Conservation (phyloP, 2,888 invertebrate species). For the Lochmaea capreae region DNA sequence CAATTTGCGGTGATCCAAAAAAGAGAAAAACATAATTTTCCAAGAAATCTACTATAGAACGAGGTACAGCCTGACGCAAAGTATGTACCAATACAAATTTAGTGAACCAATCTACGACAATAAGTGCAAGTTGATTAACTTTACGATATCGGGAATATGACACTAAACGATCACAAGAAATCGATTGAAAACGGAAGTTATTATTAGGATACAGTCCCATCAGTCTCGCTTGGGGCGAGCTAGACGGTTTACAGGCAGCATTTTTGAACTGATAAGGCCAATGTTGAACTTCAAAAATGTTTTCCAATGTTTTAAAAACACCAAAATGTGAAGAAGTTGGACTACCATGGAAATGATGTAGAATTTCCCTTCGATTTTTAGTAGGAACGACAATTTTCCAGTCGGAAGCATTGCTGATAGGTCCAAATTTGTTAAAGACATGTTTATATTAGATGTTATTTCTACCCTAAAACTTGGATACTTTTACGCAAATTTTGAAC, state of each 20-base stretch:
- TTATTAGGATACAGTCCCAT: not conserved
- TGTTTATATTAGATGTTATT: no score
- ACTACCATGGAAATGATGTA: no score
- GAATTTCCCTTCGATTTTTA: not conserved
- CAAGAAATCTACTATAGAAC: slow-evolving; percentile 1
- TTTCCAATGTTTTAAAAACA: no score
- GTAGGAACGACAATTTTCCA: slow-evolving; percentile 4
- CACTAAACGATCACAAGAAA: slow-evolving; percentile 42
- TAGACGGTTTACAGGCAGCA: not conserved
- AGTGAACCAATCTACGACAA: slow-evolving; percentile 37
- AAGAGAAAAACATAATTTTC: not conserved
- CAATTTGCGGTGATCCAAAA: no score
- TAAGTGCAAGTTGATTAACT: slow-evolving; percentile 35
- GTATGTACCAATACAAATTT: slow-evolving; percentile 9
- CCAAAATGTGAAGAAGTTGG: no score
- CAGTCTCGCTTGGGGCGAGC: not conserved
- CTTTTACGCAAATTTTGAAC: no score
- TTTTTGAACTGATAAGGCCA: no score
- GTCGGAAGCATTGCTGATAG: not conserved
- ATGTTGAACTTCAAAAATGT: no score
- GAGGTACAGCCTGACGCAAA: not conserved
- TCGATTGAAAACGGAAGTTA: slow-evolving; percentile 35
- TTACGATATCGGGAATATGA: slow-evolving; percentile 39
- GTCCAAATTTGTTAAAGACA: not conserved
- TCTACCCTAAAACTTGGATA: no score